These are phyloP conservation scores for Corythornis vintsioides DNA, from an alignment of 2,113 vertebrate species.

Conservation along the genomic window DNA sequence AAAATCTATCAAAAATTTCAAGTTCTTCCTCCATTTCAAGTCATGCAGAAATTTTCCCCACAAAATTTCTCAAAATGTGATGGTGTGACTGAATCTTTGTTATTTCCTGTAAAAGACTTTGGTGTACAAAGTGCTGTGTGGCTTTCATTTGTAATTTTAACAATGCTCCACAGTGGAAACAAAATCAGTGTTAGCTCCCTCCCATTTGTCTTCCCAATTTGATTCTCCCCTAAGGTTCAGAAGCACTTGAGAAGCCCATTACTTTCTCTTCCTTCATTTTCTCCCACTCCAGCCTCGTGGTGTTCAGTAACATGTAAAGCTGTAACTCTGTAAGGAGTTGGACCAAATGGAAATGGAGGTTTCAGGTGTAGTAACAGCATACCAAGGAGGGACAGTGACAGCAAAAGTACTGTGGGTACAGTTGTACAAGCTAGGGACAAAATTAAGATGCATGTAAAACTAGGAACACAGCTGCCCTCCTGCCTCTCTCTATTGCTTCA, in stretches of 20 bases:
- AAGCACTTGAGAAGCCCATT: neutral
- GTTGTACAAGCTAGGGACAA: neutral
- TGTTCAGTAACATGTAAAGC: neutral
- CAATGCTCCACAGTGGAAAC: neutral
- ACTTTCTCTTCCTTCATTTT: neutral
- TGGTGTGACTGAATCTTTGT: neutral
- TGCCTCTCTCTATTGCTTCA: neutral
- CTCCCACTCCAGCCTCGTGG: neutral
- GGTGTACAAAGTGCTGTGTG: neutral
- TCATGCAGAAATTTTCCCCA: neutral
- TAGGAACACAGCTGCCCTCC: neutral
- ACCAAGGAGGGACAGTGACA: neutral
- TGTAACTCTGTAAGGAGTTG: neutral
- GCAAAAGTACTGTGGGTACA: accelerated
- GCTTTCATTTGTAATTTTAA: neutral
- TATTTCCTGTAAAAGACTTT: neutral
- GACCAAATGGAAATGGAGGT: neutral
- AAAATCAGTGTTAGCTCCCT: neutral
- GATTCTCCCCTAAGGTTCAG: neutral
- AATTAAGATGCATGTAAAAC: neutral
- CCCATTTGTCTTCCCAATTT: neutral
- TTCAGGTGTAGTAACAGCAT: neutral
- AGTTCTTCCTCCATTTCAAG: neutral
- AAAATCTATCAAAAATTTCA: neutral
- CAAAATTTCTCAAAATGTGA: neutral